phyloP scores from a whole-genome alignment of 2,888 invertebrate genomes.

The Encarsia formosa region DNA sequence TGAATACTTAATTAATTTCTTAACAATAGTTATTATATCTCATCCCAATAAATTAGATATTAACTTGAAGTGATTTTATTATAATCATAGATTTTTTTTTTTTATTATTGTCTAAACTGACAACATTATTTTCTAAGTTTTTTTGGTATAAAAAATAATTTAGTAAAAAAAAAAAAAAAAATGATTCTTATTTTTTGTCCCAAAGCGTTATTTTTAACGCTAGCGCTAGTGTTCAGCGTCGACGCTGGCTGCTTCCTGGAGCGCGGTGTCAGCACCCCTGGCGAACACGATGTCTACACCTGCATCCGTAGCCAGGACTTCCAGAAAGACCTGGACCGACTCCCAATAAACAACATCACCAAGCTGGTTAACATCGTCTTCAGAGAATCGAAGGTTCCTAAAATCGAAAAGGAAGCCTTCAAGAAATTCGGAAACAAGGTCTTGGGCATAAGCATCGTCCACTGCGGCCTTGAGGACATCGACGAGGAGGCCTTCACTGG shows the following conservation, averaged over 20 bases:
- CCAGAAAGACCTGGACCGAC: slow-evolving; percentile 8
- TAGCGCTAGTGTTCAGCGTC: neutral
- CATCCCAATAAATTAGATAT: too few relatives aligned
- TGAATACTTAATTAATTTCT: too few relatives aligned
- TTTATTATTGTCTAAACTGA: neutral
- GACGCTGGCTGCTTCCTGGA: slow-evolving; percentile 19
- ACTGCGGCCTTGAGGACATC: slow-evolving; percentile 22
- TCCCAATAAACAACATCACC: slow-evolving; percentile 15
- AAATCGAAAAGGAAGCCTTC: slow-evolving; percentile 15
- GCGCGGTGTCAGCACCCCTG: slow-evolving; percentile 13
- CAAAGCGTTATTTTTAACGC: neutral
- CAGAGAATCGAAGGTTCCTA: slow-evolving; percentile 14
- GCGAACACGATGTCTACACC: slow-evolving; percentile 19
- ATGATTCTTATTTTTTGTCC: neutral
- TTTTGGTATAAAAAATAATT: neutral
- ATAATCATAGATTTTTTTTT: neutral
- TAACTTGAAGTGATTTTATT: too few relatives aligned
- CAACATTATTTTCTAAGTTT: neutral
- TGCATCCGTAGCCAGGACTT: slow-evolving; percentile 22
- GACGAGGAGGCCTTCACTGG: slow-evolving; percentile 24
- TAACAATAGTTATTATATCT: too few relatives aligned
- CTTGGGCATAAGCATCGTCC: slow-evolving; percentile 20
- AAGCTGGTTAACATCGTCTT: slow-evolving; percentile 18
- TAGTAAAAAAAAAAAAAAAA: neutral
- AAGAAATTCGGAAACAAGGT: slow-evolving; percentile 13